phyloP scores from a whole-genome alignment of 2,797 vertebrate genomes.

The Ctenopoma kingsleyae region DNA sequence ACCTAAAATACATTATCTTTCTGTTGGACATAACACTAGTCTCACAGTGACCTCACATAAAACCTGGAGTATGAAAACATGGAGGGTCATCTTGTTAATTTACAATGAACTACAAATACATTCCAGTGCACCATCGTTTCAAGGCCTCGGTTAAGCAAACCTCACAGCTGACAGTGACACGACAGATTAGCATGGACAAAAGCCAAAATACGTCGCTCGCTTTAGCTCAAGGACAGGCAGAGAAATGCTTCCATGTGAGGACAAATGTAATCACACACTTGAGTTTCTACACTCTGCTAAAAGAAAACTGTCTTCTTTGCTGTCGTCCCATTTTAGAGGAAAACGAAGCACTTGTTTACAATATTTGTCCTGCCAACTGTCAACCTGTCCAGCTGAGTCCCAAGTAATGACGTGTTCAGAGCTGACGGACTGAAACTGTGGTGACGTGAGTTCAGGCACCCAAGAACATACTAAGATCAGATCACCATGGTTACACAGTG shows the following conservation, averaged over 20 bases:
- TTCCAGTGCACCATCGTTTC: slow-evolving; percentile 30
- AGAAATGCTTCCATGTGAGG: slow-evolving; percentile 13
- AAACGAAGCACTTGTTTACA: slow-evolving; percentile 11
- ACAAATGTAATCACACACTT: slow-evolving; percentile 14
- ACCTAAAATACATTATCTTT: slow-evolving; percentile 23
- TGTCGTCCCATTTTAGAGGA: background rate
- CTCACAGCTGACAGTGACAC: slow-evolving; percentile 31
- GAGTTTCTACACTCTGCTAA: background rate
- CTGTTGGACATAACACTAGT: slow-evolving; percentile 5
- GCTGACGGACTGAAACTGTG: slow-evolving; percentile 50
- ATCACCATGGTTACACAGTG: slow-evolving; percentile 77
- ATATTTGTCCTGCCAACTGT: slow-evolving; percentile 42
- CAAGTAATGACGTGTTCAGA: slow-evolving; percentile 48
- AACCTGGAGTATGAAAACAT: background rate
- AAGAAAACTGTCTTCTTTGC: background rate
- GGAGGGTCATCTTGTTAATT: slow-evolving; percentile 18
- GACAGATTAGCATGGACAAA: slow-evolving; percentile 43
- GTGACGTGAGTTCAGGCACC: slow-evolving; percentile 61
- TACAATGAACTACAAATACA: slow-evolving; percentile 41
- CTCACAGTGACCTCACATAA: slow-evolving; percentile 22
- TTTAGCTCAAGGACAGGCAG: slow-evolving; percentile 57
- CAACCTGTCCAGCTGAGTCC: slow-evolving; percentile 58
- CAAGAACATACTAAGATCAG: slow-evolving; percentile 54
- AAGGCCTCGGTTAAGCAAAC: slow-evolving; percentile 43
- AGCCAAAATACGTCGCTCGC: slow-evolving; percentile 51